Evolutionary conservation across 2,113 vertebrate genomes (phyloP).

Genomic region (Saccopteryx bilineata): DNA sequence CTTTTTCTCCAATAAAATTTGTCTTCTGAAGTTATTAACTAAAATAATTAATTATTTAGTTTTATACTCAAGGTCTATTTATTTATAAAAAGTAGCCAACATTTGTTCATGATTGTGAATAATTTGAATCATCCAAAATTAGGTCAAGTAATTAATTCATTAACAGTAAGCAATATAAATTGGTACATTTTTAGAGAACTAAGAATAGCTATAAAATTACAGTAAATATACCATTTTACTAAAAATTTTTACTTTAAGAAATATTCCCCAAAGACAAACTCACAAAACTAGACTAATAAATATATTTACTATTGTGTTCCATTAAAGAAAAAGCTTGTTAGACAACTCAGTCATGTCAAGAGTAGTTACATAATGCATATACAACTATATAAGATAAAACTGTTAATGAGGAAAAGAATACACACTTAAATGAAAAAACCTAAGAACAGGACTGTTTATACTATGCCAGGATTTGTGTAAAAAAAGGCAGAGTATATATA

Average conservation of each 20-base stretch:
- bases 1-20: not conserved
- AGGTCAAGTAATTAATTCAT: not conserved
- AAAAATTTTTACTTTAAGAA: not conserved
- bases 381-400: not conserved
- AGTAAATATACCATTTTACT: not conserved
- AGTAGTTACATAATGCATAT: not conserved
- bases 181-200: not conserved
- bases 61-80: not conserved
- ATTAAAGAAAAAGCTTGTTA: not conserved
- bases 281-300: not conserved
- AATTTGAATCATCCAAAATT: not conserved
- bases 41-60: not conserved
- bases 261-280: constrained; percentile 11
- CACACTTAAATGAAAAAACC: not conserved
- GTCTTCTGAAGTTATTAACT: not conserved
- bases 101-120: not conserved
- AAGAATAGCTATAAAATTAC: not conserved
- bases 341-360: not conserved
- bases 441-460: not conserved
- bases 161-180: not conserved
- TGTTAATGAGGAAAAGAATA: not conserved
- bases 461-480: not conserved
- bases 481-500: not conserved
- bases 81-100: not conserved
- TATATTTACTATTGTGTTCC: not conserved